phyloP scores from a whole-genome alignment of 2,888 invertebrate species.

The Diarsia mendica region DNA sequence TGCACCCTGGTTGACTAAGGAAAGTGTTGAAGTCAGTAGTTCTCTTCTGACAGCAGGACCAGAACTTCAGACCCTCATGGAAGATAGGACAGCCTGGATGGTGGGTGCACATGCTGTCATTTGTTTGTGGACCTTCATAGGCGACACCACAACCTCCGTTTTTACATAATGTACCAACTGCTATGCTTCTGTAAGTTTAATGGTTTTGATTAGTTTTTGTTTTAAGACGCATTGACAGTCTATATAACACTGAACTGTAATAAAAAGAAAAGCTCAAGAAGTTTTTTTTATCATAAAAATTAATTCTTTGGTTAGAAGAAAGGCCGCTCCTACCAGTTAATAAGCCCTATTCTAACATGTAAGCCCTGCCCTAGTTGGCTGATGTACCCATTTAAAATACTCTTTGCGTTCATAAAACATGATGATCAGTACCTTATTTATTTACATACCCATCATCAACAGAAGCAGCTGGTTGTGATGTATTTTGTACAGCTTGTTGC shows the following conservation, averaged over 20 bases:
- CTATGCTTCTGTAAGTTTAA: conserved; percentile 81
- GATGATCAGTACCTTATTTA: not conserved
- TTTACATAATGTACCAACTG: conserved; percentile 95
- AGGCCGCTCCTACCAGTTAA: not conserved
- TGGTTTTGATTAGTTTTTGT: too few relatives aligned
- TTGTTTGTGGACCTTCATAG: conserved; percentile 92
- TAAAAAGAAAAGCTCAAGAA: not conserved
- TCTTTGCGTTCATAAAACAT: not conserved
- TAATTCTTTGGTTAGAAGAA: not conserved
- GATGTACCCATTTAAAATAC: not conserved
- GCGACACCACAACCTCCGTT: conserved; percentile 94
- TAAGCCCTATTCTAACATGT: not conserved
- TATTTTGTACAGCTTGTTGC: conserved; percentile 86
- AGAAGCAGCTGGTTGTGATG: conserved; percentile 69
- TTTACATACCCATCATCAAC: conserved; percentile 77
- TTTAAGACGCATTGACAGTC: not conserved
- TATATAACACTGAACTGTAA: not conserved
- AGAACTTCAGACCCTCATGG: conserved; percentile 99
- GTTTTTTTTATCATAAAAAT: not conserved
- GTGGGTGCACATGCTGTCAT: conserved; percentile 92
- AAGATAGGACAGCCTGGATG: conserved; percentile 98
- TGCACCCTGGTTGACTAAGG: conserved; percentile 97
- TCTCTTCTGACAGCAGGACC: conserved; percentile 98
- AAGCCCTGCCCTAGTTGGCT: too few relatives aligned
- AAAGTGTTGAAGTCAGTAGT: conserved; percentile 98